Evolutionary conservation across 1,140 invertebrate genomes (phyloP).

Genomic region (Gryon sp.): DNA sequence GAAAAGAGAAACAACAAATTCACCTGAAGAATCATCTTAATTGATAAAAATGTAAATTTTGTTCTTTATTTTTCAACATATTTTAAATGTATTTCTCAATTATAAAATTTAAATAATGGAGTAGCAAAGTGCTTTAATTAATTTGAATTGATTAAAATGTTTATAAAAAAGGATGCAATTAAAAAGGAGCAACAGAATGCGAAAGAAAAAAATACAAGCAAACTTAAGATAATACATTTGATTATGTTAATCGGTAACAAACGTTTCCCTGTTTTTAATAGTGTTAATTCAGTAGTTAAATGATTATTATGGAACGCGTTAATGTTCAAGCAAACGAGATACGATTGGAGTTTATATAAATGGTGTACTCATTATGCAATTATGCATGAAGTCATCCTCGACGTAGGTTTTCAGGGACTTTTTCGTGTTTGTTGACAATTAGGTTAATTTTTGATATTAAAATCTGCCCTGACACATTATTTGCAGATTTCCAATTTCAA

Average conservation of each 20-base stretch:
- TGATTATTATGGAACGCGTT: conserved; percentile 34
- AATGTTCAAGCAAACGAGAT: conserved; percentile 19
- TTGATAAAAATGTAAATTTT: no score
- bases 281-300: conserved; percentile 19
- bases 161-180: conserved; percentile 7
- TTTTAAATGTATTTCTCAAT: no score
- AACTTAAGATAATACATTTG: conserved; percentile 19
- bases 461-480: no score
- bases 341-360: conserved; percentile 28
- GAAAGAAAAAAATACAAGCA: neutral
- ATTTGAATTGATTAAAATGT: no score
- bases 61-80: no score
- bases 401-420: conserved; percentile 33
- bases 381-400: conserved; percentile 26
- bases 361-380: conserved; percentile 23
- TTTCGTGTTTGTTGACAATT: conserved; percentile 21
- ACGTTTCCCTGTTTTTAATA: conserved; percentile 26
- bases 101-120: no score
- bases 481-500: no score
- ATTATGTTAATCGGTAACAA: conserved; percentile 18
- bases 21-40: no score
- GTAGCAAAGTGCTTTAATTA: no score
- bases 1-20: no score
- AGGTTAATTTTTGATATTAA: conserved; percentile 19
- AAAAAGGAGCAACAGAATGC: neutral